Evolutionary conservation across 2,888 invertebrate species (phyloP).

Genomic region (Cerceris ruficornis): DNA sequence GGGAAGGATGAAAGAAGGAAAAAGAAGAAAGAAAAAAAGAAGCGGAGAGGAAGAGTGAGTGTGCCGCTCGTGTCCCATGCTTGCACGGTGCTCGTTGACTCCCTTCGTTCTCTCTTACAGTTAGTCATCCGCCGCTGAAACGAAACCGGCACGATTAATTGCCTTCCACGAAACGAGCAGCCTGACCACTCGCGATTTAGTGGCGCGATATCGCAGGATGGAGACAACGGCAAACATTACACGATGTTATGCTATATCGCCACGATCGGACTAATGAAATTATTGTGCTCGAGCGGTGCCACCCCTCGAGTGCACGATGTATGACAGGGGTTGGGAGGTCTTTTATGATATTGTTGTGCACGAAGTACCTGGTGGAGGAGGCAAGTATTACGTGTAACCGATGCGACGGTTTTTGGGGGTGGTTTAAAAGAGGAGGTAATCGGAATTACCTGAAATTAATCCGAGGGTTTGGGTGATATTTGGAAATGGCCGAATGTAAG

Average conservation of each 20-base stretch:
- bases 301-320: too few species aligned
- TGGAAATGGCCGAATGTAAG: too few species aligned
- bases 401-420: too few species aligned
- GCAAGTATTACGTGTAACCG: too few species aligned
- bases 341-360: too few species aligned
- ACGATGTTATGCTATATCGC: constrained; percentile 36
- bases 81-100: constrained; percentile 1
- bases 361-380: too few species aligned
- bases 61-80: too few species aligned
- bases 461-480: too few species aligned
- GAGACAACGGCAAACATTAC: constrained; percentile 50
- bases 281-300: constrained; percentile 34
- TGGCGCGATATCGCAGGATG: constrained; percentile 40
- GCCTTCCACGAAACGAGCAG: constrained; percentile 58
- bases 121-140: constrained; percentile 60
- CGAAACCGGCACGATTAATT: constrained; percentile 60
- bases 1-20: background rate
- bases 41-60: background rate
- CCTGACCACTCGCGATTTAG: constrained; percentile 36
- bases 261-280: constrained; percentile 56
- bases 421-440: too few species aligned
- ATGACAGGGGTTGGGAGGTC: too few species aligned
- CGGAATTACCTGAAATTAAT: too few species aligned
- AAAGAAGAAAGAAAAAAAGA: constrained; percentile 5
- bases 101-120: constrained; percentile 17